Conservation (phyloP, 2,888 invertebrate species). For the Mellilla xanthometata region DNA sequence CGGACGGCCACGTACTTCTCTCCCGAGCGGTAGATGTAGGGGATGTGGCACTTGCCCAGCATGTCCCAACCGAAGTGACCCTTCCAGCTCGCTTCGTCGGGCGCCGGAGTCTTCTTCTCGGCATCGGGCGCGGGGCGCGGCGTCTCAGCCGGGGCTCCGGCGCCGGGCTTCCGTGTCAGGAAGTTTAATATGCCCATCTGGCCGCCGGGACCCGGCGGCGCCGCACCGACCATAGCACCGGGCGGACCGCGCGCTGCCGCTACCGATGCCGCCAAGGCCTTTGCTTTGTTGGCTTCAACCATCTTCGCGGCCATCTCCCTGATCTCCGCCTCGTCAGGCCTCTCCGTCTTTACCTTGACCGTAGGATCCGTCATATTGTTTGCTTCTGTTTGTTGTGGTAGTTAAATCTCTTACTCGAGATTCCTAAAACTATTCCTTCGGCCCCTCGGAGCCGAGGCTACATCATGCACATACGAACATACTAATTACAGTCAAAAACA, state of each 20-base stretch:
- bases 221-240: conserved; percentile 58
- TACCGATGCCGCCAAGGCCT: conserved; percentile 73
- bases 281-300: conserved; percentile 91
- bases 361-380: conserved; percentile 57
- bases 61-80: conserved; percentile 96
- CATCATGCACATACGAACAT: conserved; percentile 56
- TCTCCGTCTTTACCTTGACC: conserved; percentile 87
- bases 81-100: conserved; percentile 89
- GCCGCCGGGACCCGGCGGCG: conserved; percentile 63
- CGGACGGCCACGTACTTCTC: conserved; percentile 96
- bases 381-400: conserved; percentile 10
- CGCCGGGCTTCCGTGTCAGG: conserved; percentile 74
- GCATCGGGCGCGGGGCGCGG: conserved; percentile 53
- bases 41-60: conserved; percentile 92
- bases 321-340: conserved; percentile 94
- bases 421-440: conserved; percentile 20
- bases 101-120: conserved; percentile 73
- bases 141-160: conserved; percentile 44
- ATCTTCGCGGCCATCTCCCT: conserved; percentile 93
- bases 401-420: too few relatives aligned
- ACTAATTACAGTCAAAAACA: conserved; percentile 55
- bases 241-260: conserved; percentile 78
- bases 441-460: conserved; percentile 47
- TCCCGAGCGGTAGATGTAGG: conserved; percentile 91
- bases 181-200: conserved; percentile 85